Evolutionary conservation across 2,113 vertebrate genomes (phyloP).

Genomic region (Sturnus vulgaris): DNA sequence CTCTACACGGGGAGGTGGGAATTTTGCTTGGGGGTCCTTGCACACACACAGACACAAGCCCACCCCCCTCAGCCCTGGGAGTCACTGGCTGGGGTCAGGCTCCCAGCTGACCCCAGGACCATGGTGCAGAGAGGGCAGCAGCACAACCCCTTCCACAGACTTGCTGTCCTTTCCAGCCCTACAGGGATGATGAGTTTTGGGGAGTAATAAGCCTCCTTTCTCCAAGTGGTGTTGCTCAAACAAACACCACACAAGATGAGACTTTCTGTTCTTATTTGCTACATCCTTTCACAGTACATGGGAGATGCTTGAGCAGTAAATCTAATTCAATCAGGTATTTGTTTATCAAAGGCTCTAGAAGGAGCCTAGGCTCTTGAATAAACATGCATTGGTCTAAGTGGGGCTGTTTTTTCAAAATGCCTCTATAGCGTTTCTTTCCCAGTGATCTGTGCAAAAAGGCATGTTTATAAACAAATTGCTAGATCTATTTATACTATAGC

Average conservation of each 20-base stretch:
- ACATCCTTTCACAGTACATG: not conserved
- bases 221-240: not conserved
- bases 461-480: conserved; percentile 40
- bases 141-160: not conserved
- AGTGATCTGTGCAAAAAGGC: not conserved
- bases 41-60: not conserved
- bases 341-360: conserved; percentile 22
- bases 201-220: not conserved
- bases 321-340: not conserved
- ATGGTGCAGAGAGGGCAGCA: not conserved
- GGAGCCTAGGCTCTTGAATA: not conserved
- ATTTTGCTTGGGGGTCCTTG: not conserved
- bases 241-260: not conserved
- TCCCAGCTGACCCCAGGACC: not conserved
- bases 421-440: not conserved
- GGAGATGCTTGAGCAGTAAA: not conserved
- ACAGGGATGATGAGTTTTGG: not conserved
- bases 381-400: not conserved
- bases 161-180: not conserved
- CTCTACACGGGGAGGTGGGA: not conserved
- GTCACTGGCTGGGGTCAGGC: not conserved
- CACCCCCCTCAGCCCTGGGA: not conserved
- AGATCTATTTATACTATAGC: conserved; percentile 26
- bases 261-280: not conserved
- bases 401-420: not conserved